Conservation (phyloP, 2,797 vertebrate genomes). For the Phrynocephalus forsythii region DNA sequence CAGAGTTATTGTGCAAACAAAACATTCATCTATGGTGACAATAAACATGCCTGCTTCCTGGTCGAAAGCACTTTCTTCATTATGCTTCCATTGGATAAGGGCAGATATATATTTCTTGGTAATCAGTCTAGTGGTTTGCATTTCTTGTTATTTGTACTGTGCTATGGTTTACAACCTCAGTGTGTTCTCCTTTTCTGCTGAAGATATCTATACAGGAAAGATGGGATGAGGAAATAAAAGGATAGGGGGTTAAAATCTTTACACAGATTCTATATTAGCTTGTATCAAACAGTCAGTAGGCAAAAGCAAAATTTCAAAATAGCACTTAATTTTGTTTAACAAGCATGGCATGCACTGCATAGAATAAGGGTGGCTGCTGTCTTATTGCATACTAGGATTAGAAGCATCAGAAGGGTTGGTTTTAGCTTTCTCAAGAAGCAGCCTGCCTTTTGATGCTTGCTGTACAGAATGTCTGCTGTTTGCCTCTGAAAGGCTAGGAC, state of each 20-base stretch:
- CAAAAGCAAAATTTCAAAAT: neutral
- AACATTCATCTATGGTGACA: constrained; percentile 50
- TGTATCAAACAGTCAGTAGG: constrained; percentile 42
- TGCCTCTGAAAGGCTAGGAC: too few species aligned
- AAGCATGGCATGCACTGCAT: too few species aligned
- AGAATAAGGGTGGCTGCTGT: too few species aligned
- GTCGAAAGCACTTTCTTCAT: constrained; percentile 56
- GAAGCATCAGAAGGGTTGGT: too few species aligned
- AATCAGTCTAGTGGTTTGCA: constrained; percentile 58
- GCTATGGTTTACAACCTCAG: neutral
- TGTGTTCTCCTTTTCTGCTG: constrained; percentile 58
- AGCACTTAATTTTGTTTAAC: too few species aligned
- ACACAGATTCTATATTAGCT: constrained; percentile 44
- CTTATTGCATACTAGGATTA: too few species aligned
- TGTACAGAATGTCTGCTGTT: too few species aligned
- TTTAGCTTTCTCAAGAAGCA: too few species aligned
- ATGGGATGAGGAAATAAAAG: constrained; percentile 20
- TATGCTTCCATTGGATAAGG: constrained; percentile 48
- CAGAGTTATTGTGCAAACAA: constrained; percentile 47
- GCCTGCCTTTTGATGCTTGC: too few species aligned
- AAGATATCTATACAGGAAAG: constrained; percentile 43
- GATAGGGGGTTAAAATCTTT: constrained; percentile 60
- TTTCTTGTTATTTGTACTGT: constrained; percentile 61
- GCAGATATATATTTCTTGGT: constrained; percentile 60
- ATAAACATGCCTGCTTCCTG: constrained; percentile 51